A percentile compares a stretch with the other conserved stretches of the same genome.
These are phyloP conservation scores for Stegophylla sp. DNA, from an alignment of 2,888 invertebrate species.

Conservation along the genomic window DNA sequence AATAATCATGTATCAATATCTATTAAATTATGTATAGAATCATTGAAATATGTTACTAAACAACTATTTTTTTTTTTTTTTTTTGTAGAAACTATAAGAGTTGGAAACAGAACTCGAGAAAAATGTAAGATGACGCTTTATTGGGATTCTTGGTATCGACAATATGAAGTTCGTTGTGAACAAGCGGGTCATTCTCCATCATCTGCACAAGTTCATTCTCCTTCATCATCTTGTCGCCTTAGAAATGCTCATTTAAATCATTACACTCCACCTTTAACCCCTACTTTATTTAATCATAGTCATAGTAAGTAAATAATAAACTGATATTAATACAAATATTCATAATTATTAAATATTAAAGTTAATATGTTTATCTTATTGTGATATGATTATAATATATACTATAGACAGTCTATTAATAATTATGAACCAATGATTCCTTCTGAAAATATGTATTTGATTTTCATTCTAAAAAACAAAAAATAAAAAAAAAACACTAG, in stretches of 20 bases:
- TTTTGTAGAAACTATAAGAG: conserved; percentile 58
- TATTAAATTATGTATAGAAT: too few relatives aligned
- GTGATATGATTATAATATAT: too few relatives aligned
- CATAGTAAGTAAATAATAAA: conserved; percentile 45
- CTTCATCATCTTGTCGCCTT: conserved; percentile 48
- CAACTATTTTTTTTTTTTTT: conserved; percentile 22
- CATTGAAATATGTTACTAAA: not conserved
- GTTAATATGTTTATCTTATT: too few relatives aligned
- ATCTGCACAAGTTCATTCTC: conserved; percentile 51
- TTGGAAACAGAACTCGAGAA: conserved; percentile 63
- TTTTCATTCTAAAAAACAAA: too few relatives aligned
- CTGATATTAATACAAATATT: not conserved
- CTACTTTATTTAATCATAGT: conserved; percentile 51
- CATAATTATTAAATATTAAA: not conserved
- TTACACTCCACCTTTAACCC: conserved; percentile 54
- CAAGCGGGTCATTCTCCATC: conserved; percentile 56
- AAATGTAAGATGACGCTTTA: conserved; percentile 75
- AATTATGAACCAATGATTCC: too few relatives aligned
- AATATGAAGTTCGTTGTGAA: conserved; percentile 56
- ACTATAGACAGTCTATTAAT: too few relatives aligned
- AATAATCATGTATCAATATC: too few relatives aligned
- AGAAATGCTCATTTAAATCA: conserved; percentile 52
- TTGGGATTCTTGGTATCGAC: conserved; percentile 94
- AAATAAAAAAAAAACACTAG: too few relatives aligned
- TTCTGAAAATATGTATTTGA: too few relatives aligned